A percentile compares a stretch with the other conserved stretches of the same genome.
These are phyloP conservation scores for Glandiceps talaboti DNA, from an alignment of 53 echinoderm and acorn worm genomes.

Conservation along the genomic window DNA sequence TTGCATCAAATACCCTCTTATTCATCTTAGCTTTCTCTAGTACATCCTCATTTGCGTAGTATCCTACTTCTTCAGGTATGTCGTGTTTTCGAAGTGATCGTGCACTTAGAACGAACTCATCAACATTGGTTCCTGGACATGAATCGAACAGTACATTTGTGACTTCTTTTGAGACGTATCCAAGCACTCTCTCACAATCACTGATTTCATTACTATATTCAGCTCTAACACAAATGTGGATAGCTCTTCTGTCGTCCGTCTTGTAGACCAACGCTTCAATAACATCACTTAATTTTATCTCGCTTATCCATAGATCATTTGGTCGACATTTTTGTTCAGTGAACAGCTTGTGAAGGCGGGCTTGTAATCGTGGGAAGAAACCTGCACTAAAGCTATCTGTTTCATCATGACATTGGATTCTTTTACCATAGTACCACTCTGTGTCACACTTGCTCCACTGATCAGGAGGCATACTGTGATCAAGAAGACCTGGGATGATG, in stretches of 20 bases:
- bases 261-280: slow-evolving; percentile 30
- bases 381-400: slow-evolving; percentile 33
- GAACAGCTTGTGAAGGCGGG: slow-evolving; percentile 26
- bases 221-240: slow-evolving; percentile 33
- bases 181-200: slow-evolving; percentile 22
- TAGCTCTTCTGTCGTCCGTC: slow-evolving; percentile 19
- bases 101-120: not conserved
- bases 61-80: not conserved
- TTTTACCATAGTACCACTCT: slow-evolving; percentile 30
- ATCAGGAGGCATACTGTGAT: slow-evolving; percentile 16
- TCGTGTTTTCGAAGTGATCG: not conserved
- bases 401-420: slow-evolving; percentile 25
- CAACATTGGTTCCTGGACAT: not conserved
- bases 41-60: not conserved
- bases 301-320: slow-evolving; percentile 16
- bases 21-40: not conserved
- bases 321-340: not conserved
- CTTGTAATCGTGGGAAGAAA: slow-evolving; percentile 31
- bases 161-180: slow-evolving; percentile 1
- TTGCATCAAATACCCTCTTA: too few species aligned
- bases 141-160: not conserved
- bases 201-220: slow-evolving; percentile 12
- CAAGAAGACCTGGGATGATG: slow-evolving; percentile 25
- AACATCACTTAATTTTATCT: slow-evolving; percentile 17
- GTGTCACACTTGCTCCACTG: slow-evolving; percentile 10